Evolutionary conservation across 1,140 invertebrate species (phyloP).

Genomic region (Drosophila elegans): DNA sequence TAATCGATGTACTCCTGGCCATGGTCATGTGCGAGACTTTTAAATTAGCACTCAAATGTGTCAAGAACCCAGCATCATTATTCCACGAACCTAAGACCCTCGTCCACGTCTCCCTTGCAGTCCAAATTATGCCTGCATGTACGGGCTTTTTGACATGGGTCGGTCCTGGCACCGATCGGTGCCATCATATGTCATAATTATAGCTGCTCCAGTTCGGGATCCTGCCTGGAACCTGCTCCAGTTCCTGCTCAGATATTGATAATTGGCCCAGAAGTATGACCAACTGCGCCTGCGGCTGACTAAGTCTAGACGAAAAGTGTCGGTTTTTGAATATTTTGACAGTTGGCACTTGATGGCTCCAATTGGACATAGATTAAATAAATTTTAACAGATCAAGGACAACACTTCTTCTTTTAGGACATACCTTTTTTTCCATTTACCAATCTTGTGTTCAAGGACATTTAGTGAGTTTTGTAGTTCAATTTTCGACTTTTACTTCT

Average conservation of each 20-base stretch:
- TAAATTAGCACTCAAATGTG: slow-evolving; percentile 75
- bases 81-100: slow-evolving; percentile 66
- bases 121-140: slow-evolving; percentile 56
- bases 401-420: not conserved
- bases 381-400: slow-evolving; percentile 1
- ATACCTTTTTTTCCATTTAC: not conserved
- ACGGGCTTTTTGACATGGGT: slow-evolving; percentile 69
- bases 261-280: slow-evolving; percentile 62
- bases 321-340: slow-evolving; percentile 66
- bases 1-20: slow-evolving; percentile 34
- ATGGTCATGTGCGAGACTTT: slow-evolving; percentile 56
- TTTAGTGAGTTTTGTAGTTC: not conserved
- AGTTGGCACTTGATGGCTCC: slow-evolving; percentile 62
- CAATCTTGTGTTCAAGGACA: not conserved
- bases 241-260: slow-evolving; percentile 44
- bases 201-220: slow-evolving; percentile 52
- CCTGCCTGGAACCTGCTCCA: slow-evolving; percentile 19
- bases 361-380: slow-evolving; percentile 33
- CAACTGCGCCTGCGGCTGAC: slow-evolving; percentile 53
- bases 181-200: slow-evolving; percentile 79
- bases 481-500: not conserved
- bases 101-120: slow-evolving; percentile 26
- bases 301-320: slow-evolving; percentile 72
- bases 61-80: slow-evolving; percentile 56
- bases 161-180: slow-evolving; percentile 11